Evolutionary conservation across 2,888 invertebrate genomes (phyloP).

Genomic region (Epinotia brunnichana): DNA sequence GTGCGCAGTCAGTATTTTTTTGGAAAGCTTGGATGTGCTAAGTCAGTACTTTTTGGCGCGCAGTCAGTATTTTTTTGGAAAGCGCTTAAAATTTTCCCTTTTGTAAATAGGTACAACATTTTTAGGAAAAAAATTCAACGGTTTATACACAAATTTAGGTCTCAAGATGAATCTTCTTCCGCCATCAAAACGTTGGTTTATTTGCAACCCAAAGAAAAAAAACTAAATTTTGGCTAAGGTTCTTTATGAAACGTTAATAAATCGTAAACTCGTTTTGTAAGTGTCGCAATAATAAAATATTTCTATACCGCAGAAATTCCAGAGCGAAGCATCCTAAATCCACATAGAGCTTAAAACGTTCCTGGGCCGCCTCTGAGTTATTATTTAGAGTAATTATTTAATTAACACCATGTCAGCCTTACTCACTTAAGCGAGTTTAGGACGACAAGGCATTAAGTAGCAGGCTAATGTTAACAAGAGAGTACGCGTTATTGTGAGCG

Average conservation of each 20-base stretch:
- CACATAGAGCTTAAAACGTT: slow-evolving; percentile 45
- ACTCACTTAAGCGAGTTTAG: slow-evolving; percentile 81
- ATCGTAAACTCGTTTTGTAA: background rate
- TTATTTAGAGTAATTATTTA: slow-evolving; percentile 83
- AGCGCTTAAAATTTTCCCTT: too few species aligned
- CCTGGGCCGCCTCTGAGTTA: slow-evolving; percentile 65
- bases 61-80: too few species aligned
- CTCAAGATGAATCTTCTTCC: too few species aligned
- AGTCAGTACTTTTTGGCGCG: too few species aligned
- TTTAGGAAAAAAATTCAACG: too few species aligned
- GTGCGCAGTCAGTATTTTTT: too few species aligned
- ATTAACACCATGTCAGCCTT: slow-evolving; percentile 80
- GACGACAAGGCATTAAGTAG: slow-evolving; percentile 81
- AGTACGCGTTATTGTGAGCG: slow-evolving; percentile 77
- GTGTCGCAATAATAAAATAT: slow-evolving; percentile 4
- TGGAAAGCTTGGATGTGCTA: too few species aligned
- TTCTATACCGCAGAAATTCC: background rate
- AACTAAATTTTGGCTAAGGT: too few species aligned
- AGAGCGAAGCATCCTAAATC: slow-evolving; percentile 14
- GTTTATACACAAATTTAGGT: too few species aligned
- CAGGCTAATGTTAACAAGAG: slow-evolving; percentile 80
- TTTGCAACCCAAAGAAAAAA: too few species aligned
- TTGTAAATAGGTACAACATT: too few species aligned
- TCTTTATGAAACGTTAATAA: background rate
- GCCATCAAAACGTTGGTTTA: too few species aligned